Conservation (phyloP, 2,797 vertebrate genomes). For the Myiotriccus ornatus region DNA sequence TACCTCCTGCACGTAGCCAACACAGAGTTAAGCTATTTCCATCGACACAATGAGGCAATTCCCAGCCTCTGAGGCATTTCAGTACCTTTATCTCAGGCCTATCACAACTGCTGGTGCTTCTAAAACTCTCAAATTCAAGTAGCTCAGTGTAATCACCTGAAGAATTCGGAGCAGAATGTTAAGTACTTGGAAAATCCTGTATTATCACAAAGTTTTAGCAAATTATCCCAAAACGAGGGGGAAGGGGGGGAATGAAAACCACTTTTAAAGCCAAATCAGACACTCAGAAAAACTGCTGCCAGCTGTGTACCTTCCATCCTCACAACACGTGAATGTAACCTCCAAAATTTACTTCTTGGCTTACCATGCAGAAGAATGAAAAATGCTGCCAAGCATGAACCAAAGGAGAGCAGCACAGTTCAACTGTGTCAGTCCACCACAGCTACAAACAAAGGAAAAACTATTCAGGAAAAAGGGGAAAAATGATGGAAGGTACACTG, state of each 20-base stretch:
- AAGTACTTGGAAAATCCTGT: background rate
- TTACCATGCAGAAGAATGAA: background rate
- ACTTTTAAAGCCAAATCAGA: background rate
- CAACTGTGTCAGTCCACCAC: background rate
- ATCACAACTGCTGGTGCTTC: background rate
- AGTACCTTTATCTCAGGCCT: background rate
- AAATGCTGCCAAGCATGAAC: background rate
- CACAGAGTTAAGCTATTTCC: background rate
- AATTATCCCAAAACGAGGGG: background rate
- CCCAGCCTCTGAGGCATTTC: background rate
- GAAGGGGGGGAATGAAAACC: background rate
- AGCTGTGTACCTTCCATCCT: background rate
- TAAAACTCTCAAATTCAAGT: background rate
- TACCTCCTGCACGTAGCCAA: background rate
- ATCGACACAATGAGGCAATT: background rate
- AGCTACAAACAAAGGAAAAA: background rate
- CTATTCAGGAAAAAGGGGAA: background rate
- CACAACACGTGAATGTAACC: background rate
- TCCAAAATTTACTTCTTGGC: background rate
- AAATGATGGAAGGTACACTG: background rate
- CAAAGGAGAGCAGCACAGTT: background rate
- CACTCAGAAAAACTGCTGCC: background rate
- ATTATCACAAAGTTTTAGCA: background rate
- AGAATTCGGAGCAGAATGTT: constrained; percentile 14
- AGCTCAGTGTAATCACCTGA: constrained; percentile 17